These are phyloP conservation scores for Volucella inanis DNA, from an alignment of 2,888 invertebrate genomes.

Conservation along the genomic window DNA sequence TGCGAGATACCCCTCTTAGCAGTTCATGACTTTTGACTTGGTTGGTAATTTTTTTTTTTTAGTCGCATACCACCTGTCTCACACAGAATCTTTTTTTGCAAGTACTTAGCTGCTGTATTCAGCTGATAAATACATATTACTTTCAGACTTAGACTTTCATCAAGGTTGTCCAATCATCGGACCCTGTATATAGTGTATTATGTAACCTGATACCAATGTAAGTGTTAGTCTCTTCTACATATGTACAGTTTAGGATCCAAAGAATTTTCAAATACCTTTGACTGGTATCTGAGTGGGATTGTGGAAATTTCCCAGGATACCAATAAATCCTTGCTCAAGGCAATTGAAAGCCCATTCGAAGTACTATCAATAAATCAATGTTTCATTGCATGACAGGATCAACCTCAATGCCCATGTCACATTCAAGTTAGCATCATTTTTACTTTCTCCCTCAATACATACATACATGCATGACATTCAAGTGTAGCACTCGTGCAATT, in stretches of 20 bases:
- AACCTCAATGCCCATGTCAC: constrained; percentile 47
- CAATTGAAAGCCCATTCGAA: constrained; percentile 66
- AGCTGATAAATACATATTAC: too few relatives aligned
- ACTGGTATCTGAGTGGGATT: constrained; percentile 49
- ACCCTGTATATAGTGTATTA: too few relatives aligned
- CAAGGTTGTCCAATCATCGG: constrained; percentile 16
- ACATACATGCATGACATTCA: constrained; percentile 2
- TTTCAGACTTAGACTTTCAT: not conserved
- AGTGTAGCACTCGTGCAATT: constrained; percentile 49
- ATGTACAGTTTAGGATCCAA: constrained; percentile 2
- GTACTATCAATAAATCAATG: constrained; percentile 64
- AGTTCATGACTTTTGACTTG: constrained; percentile 11
- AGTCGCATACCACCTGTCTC: constrained; percentile 17
- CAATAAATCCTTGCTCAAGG: constrained; percentile 60
- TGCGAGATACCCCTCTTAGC: not conserved
- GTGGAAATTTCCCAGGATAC: constrained; percentile 58
- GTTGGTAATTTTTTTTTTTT: constrained; percentile 1
- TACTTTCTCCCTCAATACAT: not conserved
- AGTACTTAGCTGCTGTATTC: not conserved
- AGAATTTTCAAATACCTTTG: constrained; percentile 60
- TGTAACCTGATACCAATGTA: constrained; percentile 1
- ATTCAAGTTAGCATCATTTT: constrained; percentile 51
- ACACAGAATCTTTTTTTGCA: not conserved
- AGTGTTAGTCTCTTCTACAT: constrained; percentile 6
- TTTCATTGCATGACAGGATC: constrained; percentile 54